phyloP scores from a whole-genome alignment of 2,888 invertebrate genomes.

The Drosophila conformis region DNA sequence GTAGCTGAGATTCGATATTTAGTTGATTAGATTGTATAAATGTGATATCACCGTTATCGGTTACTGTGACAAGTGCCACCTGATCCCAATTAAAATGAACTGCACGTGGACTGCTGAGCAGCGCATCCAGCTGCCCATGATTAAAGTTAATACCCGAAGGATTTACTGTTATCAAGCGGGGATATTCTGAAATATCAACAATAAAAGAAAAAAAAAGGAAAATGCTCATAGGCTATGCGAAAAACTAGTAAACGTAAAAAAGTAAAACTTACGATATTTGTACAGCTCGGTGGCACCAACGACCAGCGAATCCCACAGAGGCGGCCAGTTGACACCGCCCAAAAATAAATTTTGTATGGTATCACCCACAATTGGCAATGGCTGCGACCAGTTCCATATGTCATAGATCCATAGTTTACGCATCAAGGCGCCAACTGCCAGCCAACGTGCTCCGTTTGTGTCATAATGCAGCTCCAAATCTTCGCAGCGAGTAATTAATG shows the following conservation, averaged over 20 bases:
- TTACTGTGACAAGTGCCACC: constrained; percentile 56
- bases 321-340: constrained; percentile 76
- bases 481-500: constrained; percentile 26
- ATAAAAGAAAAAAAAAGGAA: not conserved
- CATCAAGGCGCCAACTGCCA: constrained; percentile 61
- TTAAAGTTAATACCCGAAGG: constrained; percentile 58
- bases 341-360: constrained; percentile 56
- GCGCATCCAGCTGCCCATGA: constrained; percentile 54
- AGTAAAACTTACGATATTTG: constrained; percentile 62
- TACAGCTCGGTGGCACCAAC: constrained; percentile 65
- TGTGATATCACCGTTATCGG: constrained; percentile 80
- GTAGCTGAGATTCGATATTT: constrained; percentile 52
- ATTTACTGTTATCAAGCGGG: constrained; percentile 55
- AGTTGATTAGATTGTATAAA: constrained; percentile 66
- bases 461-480: constrained; percentile 83
- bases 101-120: constrained; percentile 59
- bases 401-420: constrained; percentile 77
- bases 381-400: constrained; percentile 70
- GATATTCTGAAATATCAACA: constrained; percentile 28
- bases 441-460: constrained; percentile 79
- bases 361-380: constrained; percentile 62
- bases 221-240: not conserved
- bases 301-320: constrained; percentile 77
- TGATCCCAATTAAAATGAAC: constrained; percentile 70
- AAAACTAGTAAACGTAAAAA: not conserved